A percentile compares a stretch with the other conserved stretches of the same genome.
Evolutionary conservation across 1,140 invertebrate genomes (phyloP).

Genomic region (Babylonia areolata): DNA sequence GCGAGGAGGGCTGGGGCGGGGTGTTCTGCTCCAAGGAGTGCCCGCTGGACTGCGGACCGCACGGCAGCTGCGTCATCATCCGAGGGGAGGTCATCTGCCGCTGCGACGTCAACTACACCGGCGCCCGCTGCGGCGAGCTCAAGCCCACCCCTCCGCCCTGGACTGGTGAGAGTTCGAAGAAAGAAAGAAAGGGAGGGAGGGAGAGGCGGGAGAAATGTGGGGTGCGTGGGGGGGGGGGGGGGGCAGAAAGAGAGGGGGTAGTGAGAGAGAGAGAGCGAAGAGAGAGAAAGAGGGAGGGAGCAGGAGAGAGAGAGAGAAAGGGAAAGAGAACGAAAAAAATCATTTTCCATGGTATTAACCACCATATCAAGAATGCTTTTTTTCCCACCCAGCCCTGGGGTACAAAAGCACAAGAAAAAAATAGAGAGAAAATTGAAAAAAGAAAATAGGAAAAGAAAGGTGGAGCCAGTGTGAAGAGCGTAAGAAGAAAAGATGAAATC

Average conservation of each 20-base stretch:
- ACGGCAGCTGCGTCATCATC: conserved; percentile 50
- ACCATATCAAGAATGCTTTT: too few relatives aligned
- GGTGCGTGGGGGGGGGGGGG: too few relatives aligned
- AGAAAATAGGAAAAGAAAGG: too few relatives aligned
- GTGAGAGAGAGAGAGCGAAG: neutral
- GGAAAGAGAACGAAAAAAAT: too few relatives aligned
- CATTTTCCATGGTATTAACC: too few relatives aligned
- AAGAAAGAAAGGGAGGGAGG: neutral
- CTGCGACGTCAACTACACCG: conserved; percentile 52
- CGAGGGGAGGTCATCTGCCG: conserved; percentile 33
- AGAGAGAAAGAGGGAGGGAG: neutral
- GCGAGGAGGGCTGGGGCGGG: conserved; percentile 57
- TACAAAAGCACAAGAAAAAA: too few relatives aligned
- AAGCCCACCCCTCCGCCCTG: conserved; percentile 7
- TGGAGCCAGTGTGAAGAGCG: too few relatives aligned
- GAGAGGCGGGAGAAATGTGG: too few relatives aligned
- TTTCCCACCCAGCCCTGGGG: too few relatives aligned
- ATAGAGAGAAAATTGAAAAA: neutral
- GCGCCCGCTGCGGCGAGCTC: conserved; percentile 39
- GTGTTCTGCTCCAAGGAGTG: conserved; percentile 60
- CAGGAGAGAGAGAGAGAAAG: neutral
- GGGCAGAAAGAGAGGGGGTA: neutral
- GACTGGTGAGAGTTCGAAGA: neutral
- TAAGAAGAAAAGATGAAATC: too few relatives aligned
- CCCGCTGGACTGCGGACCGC: conserved; percentile 59